Conservation (phyloP, 2,888 invertebrate genomes). For the Odontocolon sp. region DNA sequence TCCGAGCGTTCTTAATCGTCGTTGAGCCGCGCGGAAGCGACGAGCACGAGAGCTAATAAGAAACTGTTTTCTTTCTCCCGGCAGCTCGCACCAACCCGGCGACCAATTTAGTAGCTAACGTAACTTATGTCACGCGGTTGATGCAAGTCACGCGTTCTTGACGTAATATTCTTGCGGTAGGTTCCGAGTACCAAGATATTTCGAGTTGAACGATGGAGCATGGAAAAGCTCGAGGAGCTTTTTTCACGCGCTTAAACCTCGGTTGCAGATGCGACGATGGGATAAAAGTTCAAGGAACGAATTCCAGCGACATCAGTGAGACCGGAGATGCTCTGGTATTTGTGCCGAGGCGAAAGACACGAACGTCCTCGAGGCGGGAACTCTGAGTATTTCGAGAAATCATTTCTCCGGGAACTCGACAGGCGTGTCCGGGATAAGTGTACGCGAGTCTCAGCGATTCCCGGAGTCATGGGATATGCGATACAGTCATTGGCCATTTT, state of each 20-base stretch:
- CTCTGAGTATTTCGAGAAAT: conserved; percentile 57
- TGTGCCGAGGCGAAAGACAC: not conserved
- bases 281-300: conserved; percentile 44
- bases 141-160: conserved; percentile 64
- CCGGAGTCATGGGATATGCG: too few species aligned
- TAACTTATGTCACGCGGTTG: conserved; percentile 66
- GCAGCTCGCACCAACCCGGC: too few species aligned
- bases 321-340: not conserved
- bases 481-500: too few species aligned
- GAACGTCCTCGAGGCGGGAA: not conserved
- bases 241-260: not conserved
- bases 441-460: not conserved
- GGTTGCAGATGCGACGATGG: not conserved
- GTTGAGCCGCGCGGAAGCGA: conserved; percentile 2
- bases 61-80: conserved; percentile 28
- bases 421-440: conserved; percentile 1
- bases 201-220: not conserved
- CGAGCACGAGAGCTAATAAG: not conserved
- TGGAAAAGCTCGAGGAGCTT: conserved; percentile 16
- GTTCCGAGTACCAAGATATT: conserved; percentile 31
- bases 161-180: conserved; percentile 64
- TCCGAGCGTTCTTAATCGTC: conserved; percentile 10
- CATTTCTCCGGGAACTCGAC: conserved; percentile 43
- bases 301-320: conserved; percentile 26
- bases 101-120: conserved; percentile 49